Evolutionary conservation across 2,888 invertebrate species (phyloP).

Genomic region (Torymus texanus): DNA sequence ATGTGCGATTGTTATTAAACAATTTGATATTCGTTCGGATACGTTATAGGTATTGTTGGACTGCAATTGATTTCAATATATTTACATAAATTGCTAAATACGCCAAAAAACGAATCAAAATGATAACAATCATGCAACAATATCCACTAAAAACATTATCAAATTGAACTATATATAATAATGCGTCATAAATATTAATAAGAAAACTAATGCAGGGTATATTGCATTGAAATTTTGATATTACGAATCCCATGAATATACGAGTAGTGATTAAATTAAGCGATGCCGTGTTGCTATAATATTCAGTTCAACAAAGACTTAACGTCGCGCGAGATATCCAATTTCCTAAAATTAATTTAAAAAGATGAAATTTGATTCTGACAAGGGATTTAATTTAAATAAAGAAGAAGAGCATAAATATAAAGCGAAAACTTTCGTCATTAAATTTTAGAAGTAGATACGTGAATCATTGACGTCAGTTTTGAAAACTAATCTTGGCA

Average conservation of each 20-base stretch:
- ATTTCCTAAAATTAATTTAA: neutral
- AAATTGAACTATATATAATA: no score
- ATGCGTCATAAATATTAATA: neutral
- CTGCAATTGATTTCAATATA: no score
- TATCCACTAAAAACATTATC: no score
- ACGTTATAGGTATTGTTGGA: no score
- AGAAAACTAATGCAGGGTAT: neutral
- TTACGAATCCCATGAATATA: conserved; percentile 24
- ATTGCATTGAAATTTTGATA: conserved; percentile 8
- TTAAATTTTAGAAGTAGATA: neutral
- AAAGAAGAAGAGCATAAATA: neutral
- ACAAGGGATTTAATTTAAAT: neutral
- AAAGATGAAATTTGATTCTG: neutral
- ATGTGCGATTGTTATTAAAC: no score
- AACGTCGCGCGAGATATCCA: no score
- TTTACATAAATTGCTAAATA: no score
- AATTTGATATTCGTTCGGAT: no score
- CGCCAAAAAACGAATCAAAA: no score
- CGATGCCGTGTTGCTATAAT: conserved; percentile 1
- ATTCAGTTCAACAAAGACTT: conserved; percentile 1
- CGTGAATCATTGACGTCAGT: neutral
- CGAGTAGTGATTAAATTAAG: conserved; percentile 14
- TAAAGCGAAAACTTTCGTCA: neutral
- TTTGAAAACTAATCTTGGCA: neutral
- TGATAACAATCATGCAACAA: no score